Evolutionary conservation across 1,140 invertebrate genomes (phyloP).

Genomic region (Drosophila takahashii): DNA sequence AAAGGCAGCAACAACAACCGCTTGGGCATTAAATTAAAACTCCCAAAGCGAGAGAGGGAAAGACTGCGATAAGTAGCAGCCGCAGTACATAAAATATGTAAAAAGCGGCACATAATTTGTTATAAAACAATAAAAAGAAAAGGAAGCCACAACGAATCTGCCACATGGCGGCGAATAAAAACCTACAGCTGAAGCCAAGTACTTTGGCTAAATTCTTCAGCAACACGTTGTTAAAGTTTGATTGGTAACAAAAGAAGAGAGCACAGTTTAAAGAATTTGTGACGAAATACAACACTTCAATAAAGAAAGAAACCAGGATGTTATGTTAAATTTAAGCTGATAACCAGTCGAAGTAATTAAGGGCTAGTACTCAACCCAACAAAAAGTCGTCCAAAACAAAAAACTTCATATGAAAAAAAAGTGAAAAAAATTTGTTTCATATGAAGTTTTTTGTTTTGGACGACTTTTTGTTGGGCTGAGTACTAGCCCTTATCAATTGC

Average conservation of each 20-base stretch:
- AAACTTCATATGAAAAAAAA: too few species aligned
- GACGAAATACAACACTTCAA: too few species aligned
- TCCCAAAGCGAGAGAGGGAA: constrained; percentile 20
- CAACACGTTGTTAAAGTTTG: constrained; percentile 9
- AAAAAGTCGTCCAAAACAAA: too few species aligned
- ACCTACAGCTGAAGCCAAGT: constrained; percentile 15
- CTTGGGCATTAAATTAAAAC: constrained; percentile 72
- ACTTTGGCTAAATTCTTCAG: constrained; percentile 20
- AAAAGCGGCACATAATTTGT: constrained; percentile 74
- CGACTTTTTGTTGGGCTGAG: too few species aligned
- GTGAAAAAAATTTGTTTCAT: too few species aligned
- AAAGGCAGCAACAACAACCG: constrained; percentile 23
- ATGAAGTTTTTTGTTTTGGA: too few species aligned
- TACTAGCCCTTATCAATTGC: too few species aligned
- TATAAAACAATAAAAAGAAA: constrained; percentile 55
- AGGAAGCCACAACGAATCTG: constrained; percentile 55
- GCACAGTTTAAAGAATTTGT: too few species aligned
- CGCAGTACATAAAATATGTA: constrained; percentile 60
- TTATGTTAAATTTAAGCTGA: too few species aligned
- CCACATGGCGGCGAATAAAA: constrained; percentile 37
- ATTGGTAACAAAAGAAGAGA: neutral
- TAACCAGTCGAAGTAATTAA: too few species aligned
- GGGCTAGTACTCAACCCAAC: too few species aligned
- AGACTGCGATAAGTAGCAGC: constrained; percentile 46
- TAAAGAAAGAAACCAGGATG: too few species aligned